These are phyloP conservation scores for Tauraco erythrolophus DNA, from an alignment of 2,113 vertebrate species.

Conservation along the genomic window DNA sequence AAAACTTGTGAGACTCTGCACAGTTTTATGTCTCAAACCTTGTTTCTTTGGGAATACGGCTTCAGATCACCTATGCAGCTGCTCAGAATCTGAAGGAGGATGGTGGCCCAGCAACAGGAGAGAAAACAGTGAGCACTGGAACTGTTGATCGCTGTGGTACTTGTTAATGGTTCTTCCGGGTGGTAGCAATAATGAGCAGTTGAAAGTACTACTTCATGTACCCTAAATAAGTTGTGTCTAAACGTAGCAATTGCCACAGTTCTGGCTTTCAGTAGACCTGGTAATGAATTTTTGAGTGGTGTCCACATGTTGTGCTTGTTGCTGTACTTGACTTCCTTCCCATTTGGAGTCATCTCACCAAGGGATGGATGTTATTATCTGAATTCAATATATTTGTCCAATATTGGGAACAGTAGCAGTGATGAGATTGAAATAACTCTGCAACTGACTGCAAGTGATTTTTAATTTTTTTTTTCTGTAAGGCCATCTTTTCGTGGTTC, in stretches of 20 bases:
- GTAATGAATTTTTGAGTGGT: constrained; percentile 65
- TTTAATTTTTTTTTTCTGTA: not conserved
- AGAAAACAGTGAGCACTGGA: constrained; percentile 19
- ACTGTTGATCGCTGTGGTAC: not conserved
- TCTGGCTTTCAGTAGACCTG: constrained; percentile 53
- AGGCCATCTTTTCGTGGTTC: not conserved
- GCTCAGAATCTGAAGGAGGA: not conserved
- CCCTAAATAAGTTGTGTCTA: constrained; percentile 43
- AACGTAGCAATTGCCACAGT: constrained; percentile 31
- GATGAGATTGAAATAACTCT: not conserved
- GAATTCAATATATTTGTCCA: not conserved
- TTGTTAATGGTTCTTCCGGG: constrained; percentile 44
- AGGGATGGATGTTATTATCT: not conserved
- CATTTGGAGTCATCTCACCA: not conserved
- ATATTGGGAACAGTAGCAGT: not conserved
- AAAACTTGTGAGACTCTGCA: not conserved
- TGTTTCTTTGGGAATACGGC: not conserved
- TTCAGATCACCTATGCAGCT: not conserved
- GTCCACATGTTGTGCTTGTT: constrained; percentile 22
- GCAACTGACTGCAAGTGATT: not conserved
- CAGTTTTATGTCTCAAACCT: not conserved
- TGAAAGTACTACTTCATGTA: constrained; percentile 50
- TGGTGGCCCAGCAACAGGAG: not conserved
- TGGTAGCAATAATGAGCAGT: constrained; percentile 48
- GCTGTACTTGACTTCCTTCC: constrained; percentile 21